Percentiles rank a stretch among this genome's conserved stretches.
Conservation (phyloP, 2,113 vertebrate species). For the Pseudolaguvia tuberculata region DNA sequence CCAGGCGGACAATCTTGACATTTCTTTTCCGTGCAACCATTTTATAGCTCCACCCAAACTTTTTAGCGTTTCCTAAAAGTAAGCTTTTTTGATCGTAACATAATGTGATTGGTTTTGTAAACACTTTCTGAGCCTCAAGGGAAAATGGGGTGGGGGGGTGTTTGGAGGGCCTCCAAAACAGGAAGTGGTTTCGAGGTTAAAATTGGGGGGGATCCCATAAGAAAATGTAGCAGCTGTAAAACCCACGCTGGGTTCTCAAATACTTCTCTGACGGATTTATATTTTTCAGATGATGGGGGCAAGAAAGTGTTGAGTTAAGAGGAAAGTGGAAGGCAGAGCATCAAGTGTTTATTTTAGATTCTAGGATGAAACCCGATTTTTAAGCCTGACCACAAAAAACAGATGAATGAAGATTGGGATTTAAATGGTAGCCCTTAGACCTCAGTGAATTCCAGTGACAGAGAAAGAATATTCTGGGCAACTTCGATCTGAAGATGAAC, state of each 20-base stretch:
- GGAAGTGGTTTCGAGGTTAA: conserved; percentile 57
- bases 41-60: not conserved
- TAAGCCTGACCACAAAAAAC: conserved; percentile 35
- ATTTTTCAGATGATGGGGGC: conserved; percentile 42
- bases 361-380: conserved; percentile 42
- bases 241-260: conserved; percentile 49
- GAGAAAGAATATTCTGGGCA: conserved; percentile 11
- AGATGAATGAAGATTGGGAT: conserved; percentile 19
- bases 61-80: not conserved
- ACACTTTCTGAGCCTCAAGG: conserved; percentile 12
- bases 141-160: not conserved
- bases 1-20: not conserved
- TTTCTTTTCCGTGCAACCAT: not conserved
- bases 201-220: conserved; percentile 43
- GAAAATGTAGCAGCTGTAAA: conserved; percentile 57
- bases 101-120: conserved; percentile 15
- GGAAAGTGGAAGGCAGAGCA: conserved; percentile 11
- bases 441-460: conserved; percentile 14
- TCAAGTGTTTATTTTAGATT: conserved; percentile 52
- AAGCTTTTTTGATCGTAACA: not conserved
- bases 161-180: conserved; percentile 36
- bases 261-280: conserved; percentile 64
- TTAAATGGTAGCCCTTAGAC: conserved; percentile 29
- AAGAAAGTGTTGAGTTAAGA: not conserved
- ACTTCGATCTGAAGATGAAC: conserved; percentile 26